phyloP scores from a whole-genome alignment of 1,140 invertebrate species.

The Polypedilum vanderplanki region DNA sequence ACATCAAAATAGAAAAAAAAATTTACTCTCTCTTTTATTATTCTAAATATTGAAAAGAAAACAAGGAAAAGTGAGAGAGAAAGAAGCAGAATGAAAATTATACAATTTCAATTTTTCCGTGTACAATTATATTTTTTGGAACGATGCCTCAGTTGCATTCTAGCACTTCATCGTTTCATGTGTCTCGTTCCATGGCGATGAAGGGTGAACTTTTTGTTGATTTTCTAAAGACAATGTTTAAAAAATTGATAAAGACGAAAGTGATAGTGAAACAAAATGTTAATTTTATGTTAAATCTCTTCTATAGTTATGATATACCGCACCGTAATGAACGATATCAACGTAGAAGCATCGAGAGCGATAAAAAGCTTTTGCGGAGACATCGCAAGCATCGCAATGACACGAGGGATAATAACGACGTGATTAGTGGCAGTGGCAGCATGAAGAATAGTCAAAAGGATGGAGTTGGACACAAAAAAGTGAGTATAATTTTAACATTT shows the following conservation, averaged over 20 bases:
- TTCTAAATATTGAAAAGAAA: slow-evolving; percentile 16
- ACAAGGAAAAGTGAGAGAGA: neutral
- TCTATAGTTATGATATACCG: neutral
- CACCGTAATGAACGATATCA: neutral
- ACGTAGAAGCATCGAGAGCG: neutral
- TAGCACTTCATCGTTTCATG: neutral
- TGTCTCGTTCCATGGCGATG: neutral
- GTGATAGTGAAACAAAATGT: slow-evolving; percentile 4
- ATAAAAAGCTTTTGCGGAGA: neutral
- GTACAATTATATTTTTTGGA: neutral
- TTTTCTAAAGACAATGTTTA: slow-evolving; percentile 8
- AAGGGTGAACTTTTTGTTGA: neutral
- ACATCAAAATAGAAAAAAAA: neutral
- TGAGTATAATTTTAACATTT: neutral
- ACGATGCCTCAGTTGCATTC: slow-evolving; percentile 22
- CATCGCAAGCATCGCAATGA: slow-evolving; percentile 15
- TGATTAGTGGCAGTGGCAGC: neutral
- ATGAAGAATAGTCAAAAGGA: slow-evolving; percentile 3
- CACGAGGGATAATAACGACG: neutral
- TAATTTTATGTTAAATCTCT: neutral
- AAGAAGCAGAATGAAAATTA: neutral
- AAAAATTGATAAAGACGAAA: slow-evolving; percentile 15
- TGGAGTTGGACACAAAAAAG: slow-evolving; percentile 11
- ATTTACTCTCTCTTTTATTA: slow-evolving; percentile 10
- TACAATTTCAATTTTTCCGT: neutral